Conservation (phyloP, 2,888 invertebrate genomes). For the Cataglyphis livida region DNA sequence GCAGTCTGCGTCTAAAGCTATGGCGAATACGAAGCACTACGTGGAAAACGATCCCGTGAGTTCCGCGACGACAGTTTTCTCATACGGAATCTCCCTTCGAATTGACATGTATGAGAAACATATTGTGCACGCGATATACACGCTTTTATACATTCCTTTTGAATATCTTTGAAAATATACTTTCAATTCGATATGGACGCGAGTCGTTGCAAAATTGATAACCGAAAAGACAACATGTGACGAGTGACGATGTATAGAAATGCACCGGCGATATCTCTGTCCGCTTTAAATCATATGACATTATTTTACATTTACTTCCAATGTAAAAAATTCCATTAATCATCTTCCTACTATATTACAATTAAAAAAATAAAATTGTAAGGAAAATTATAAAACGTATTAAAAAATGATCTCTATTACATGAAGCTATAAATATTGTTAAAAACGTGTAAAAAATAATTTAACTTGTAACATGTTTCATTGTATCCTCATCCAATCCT, state of each 20-base stretch:
- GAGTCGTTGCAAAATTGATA: constrained; percentile 40
- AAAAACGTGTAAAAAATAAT: neutral
- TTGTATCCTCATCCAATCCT: neutral
- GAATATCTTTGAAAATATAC: constrained; percentile 37
- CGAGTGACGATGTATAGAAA: neutral
- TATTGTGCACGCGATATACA: constrained; percentile 38
- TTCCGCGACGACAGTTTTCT: constrained; percentile 36
- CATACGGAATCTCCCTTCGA: constrained; percentile 37
- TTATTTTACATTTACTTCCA: neutral
- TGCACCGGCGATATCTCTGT: neutral
- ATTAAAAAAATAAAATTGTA: neutral
- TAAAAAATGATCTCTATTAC: neutral
- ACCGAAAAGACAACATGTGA: neutral
- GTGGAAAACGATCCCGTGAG: constrained; percentile 37
- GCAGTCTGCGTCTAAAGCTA: constrained; percentile 12
- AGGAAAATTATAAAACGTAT: too few relatives aligned
- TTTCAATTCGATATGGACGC: constrained; percentile 31
- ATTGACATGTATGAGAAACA: constrained; percentile 45
- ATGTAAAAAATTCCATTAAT: neutral
- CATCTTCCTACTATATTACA: neutral
- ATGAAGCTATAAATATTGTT: neutral
- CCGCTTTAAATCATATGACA: neutral
- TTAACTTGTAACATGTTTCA: neutral
- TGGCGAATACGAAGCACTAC: constrained; percentile 1
- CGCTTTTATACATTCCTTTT: constrained; percentile 1